phyloP scores from a whole-genome alignment of 2,797 vertebrate genomes.

The Gymnothorax reevesii region DNA sequence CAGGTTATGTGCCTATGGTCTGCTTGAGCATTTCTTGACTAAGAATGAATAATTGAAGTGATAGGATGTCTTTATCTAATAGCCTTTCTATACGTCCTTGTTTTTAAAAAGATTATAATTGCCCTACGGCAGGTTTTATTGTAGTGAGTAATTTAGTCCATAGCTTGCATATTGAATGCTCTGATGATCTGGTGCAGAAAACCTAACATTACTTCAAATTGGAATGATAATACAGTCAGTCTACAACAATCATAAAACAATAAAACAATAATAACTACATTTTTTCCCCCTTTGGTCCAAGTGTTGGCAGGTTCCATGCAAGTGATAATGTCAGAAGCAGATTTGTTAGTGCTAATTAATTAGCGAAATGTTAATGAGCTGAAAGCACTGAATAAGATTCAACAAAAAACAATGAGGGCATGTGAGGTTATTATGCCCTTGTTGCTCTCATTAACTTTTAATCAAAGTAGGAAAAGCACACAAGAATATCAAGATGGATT shows the following conservation, averaged over 20 bases:
- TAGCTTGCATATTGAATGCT: not conserved
- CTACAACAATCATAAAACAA: not conserved
- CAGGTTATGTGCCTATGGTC: not conserved
- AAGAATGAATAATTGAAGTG: not conserved
- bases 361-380: not conserved
- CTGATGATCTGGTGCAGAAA: not conserved
- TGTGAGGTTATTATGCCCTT: not conserved
- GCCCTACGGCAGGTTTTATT: not conserved
- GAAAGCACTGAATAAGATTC: not conserved
- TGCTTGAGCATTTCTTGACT: not conserved
- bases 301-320: not conserved
- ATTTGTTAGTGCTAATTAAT: not conserved
- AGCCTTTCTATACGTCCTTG: not conserved
- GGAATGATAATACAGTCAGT: not conserved
- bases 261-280: too few species aligned
- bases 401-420: not conserved
- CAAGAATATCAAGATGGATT: conserved; percentile 50
- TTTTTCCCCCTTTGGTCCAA: not conserved
- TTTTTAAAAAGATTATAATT: conserved; percentile 13
- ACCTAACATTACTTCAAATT: not conserved
- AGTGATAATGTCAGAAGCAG: not conserved
- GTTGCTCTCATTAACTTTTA: conserved; percentile 57
- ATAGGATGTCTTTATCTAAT: not conserved
- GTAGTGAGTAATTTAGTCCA: not conserved
- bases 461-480: conserved; percentile 57